These are phyloP conservation scores for Spheniscus humboldti DNA, from an alignment of 2,797 vertebrate species.

Conservation along the genomic window DNA sequence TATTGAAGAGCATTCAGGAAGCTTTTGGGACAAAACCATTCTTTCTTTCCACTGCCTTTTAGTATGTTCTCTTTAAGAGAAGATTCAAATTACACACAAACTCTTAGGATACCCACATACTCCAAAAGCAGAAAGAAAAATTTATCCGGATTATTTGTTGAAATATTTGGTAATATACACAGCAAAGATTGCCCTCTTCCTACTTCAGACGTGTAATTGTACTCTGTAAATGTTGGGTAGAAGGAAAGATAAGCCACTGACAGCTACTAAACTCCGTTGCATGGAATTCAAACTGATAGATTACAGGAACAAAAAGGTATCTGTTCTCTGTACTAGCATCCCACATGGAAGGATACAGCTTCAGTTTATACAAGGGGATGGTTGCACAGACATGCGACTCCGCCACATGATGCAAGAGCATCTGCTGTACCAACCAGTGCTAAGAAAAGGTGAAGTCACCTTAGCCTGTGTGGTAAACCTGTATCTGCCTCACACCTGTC, in stretches of 20 bases:
- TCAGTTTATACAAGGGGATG: neutral
- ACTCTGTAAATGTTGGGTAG: neutral
- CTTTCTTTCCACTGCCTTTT: neutral
- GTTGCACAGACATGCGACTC: neutral
- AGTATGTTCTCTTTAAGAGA: neutral
- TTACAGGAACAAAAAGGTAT: accelerated
- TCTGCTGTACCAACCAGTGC: neutral
- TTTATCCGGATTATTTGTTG: neutral
- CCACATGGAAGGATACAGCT: neutral
- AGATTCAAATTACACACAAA: neutral
- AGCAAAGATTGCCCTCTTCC: neutral
- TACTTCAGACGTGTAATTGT: accelerated
- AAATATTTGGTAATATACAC: neutral
- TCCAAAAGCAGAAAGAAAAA: neutral
- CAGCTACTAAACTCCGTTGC: neutral
- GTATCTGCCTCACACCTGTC: neutral
- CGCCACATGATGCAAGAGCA: neutral
- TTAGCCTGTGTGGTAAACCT: accelerated
- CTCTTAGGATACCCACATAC: neutral
- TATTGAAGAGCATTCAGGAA: neutral
- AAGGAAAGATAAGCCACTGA: neutral
- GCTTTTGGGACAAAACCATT: neutral
- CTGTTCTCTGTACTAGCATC: neutral
- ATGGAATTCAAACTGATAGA: neutral
- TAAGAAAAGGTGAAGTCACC: neutral